A percentile compares a stretch with the other conserved stretches of the same genome.
These are phyloP conservation scores for Erebia aethiops DNA, from an alignment of 2,888 invertebrate species.

Conservation along the genomic window DNA sequence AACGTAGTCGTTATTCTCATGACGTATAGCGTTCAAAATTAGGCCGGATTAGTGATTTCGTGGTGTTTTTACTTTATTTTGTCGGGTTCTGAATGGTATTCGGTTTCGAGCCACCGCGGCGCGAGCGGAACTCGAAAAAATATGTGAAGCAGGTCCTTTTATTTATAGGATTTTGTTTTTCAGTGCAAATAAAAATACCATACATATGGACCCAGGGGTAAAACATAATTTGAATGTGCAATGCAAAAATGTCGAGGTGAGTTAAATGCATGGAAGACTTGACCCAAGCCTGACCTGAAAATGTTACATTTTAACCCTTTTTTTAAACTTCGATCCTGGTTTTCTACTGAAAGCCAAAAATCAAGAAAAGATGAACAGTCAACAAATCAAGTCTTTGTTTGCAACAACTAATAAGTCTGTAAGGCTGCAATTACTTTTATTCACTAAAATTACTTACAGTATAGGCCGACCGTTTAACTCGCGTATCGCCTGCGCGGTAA, in stretches of 20 bases:
- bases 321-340: too few relatives aligned
- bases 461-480: too few relatives aligned
- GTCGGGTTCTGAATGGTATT: conserved; percentile 48
- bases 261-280: neutral
- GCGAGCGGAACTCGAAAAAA: conserved; percentile 52
- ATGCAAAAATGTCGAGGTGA: neutral
- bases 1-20: conserved; percentile 62
- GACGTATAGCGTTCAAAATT: conserved; percentile 68
- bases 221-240: neutral
- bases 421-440: too few relatives aligned
- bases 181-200: conserved; percentile 1
- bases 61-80: conserved; percentile 55
- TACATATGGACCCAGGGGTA: neutral
- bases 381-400: too few relatives aligned
- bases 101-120: conserved; percentile 50
- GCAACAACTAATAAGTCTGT: too few relatives aligned
- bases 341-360: too few relatives aligned
- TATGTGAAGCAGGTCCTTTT: conserved; percentile 40
- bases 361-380: too few relatives aligned
- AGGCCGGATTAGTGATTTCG: conserved; percentile 73
- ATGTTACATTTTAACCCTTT: too few relatives aligned
- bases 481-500: too few relatives aligned
- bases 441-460: too few relatives aligned
- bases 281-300: too few relatives aligned
- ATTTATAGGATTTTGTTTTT: conserved; percentile 24